Evolutionary conservation across 1,140 invertebrate species (phyloP).

Genomic region (Eurosta solidaginis): DNA sequence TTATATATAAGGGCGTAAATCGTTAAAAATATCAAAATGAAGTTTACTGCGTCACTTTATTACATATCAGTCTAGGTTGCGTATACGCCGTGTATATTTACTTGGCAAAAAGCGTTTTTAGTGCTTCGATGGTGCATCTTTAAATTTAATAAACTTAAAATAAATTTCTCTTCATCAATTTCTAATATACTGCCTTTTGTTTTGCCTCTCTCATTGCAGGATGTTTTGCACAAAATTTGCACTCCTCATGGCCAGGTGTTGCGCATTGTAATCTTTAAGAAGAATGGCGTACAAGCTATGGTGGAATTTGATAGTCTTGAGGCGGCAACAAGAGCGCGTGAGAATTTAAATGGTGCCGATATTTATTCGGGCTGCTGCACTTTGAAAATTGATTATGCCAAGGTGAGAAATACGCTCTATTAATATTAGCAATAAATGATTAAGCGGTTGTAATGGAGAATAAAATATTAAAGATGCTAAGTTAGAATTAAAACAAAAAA

Average conservation of each 20-base stretch:
- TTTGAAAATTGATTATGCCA: conserved; percentile 97
- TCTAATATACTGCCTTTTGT: conserved; percentile 57
- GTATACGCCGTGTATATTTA: too few relatives aligned
- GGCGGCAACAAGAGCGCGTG: conserved; percentile 92
- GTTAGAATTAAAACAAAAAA: too few relatives aligned
- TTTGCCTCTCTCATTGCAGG: conserved; percentile 74
- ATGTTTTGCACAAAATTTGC: conserved; percentile 97
- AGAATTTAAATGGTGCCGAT: conserved; percentile 94
- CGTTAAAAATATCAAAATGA: too few relatives aligned
- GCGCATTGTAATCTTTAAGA: conserved; percentile 98
- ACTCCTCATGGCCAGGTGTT: conserved; percentile 93
- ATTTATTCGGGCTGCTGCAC: conserved; percentile 99
- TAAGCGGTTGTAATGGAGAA: too few relatives aligned
- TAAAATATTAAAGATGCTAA: too few relatives aligned
- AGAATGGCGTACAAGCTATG: conserved; percentile 98
- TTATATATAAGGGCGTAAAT: too few relatives aligned
- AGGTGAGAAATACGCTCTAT: conserved; percentile 77
- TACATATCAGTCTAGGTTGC: too few relatives aligned
- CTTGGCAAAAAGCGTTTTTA: too few relatives aligned
- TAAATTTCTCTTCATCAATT: not conserved
- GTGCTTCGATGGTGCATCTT: too few relatives aligned
- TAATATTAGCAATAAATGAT: too few relatives aligned
- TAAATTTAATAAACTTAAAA: not conserved
- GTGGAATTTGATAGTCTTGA: conserved; percentile 98
- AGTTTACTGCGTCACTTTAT: too few relatives aligned